Evolutionary conservation across 2,797 vertebrate genomes (phyloP).

Genomic region (Acanthornis magna): DNA sequence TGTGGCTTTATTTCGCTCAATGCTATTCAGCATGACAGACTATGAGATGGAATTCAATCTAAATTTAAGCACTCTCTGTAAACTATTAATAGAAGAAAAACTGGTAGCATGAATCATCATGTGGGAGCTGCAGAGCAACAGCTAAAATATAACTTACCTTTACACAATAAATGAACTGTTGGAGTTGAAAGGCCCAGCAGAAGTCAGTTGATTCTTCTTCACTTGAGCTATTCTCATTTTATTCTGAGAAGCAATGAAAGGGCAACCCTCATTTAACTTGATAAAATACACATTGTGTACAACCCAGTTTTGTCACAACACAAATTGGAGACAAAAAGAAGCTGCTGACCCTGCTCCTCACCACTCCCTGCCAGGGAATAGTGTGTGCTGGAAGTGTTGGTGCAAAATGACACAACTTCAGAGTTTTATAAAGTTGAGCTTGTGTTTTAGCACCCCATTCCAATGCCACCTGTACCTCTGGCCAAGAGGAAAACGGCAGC

Average conservation of each 20-base stretch:
- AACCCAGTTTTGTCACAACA: neutral
- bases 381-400: fast-evolving
- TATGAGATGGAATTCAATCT: slow-evolving; percentile 48
- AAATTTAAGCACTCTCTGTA: slow-evolving; percentile 52
- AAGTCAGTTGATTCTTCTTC: slow-evolving; percentile 16
- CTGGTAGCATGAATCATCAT: slow-evolving; percentile 63
- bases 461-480: neutral
- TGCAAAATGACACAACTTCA: neutral
- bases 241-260: slow-evolving; percentile 21
- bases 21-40: slow-evolving; percentile 24
- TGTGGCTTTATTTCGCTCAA: slow-evolving; percentile 7
- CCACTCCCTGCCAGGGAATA: neutral
- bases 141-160: slow-evolving; percentile 49
- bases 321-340: neutral
- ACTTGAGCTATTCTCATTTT: slow-evolving; percentile 6
- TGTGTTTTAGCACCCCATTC: neutral
- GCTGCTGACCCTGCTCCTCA: neutral
- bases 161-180: slow-evolving; percentile 35
- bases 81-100: slow-evolving; percentile 63
- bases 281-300: neutral
- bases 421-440: neutral
- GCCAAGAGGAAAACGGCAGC: neutral
- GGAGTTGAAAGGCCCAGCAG: neutral
- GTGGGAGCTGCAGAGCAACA: slow-evolving; percentile 56
- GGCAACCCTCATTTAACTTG: neutral